Evolutionary conservation across 1,140 invertebrate genomes (phyloP), one percentile per base, ranked within the genome.

Genomic region (Calephelis nemesis): DNA sequence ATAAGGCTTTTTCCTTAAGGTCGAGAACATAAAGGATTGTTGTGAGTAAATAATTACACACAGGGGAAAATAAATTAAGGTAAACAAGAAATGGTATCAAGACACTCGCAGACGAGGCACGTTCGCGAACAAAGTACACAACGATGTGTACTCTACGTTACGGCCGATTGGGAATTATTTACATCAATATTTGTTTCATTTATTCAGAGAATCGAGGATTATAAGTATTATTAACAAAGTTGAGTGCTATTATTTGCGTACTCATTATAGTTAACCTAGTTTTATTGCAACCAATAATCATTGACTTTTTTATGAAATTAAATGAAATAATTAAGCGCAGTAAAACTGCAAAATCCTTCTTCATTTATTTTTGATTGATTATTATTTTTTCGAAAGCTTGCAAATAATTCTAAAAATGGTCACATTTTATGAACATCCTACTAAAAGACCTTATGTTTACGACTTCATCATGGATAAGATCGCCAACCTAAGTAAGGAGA

Each of bases 101-200:
- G 58, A 60, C 58, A 39, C 58, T 58, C 5, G n/a, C 39, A 7
- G 30, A 7, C 39, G 58, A 60, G 58, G 30, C 58, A 60, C 58
- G 58, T 60, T 60, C 39, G 39, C 30, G 54, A 8, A 39, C 7
- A 58, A 11, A 60, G 30, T 60, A 60, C 58, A 60, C 58, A 60
- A 5, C 5, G 54, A 60, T 30, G 15, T 50, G 15, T 52, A 10
- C 9, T n/a, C 58, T 40, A 40, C 58, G 58, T n/a, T 40, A 60
- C 58, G 39, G 58, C 12, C 58, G 58, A 60, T 60, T 60, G 58
- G 58, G 58, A 60, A 60, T 60, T 39, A 60, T 60, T 60, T 60
- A 39, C 39, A 60, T 60, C 58, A 60, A 60, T 60, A 60, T 60
- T 60, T 60, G 58, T 60, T 60, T 58, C 19, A 58, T 58, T 58